Evolutionary conservation across 2,888 invertebrate genomes (phyloP).

Genomic region (Stenoptilia bipunctidactyla): DNA sequence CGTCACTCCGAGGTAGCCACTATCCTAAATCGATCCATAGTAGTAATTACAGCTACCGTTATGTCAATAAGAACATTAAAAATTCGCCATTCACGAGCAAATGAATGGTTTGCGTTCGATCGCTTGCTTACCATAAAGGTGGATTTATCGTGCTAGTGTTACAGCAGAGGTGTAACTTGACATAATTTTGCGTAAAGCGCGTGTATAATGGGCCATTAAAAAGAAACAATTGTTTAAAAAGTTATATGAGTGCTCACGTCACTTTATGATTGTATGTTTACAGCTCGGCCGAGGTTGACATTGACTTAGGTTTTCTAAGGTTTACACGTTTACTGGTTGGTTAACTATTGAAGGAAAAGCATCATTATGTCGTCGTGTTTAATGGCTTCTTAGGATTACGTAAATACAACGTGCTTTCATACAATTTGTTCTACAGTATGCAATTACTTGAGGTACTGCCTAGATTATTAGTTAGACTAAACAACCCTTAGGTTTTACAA

Average conservation of each 20-base stretch:
- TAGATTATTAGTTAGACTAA: too few relatives aligned
- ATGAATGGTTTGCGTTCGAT: constrained; percentile 59
- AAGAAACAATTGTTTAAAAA: constrained; percentile 71
- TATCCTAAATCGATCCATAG: constrained; percentile 54
- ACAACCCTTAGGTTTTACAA: background rate
- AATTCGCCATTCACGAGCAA: constrained; percentile 62
- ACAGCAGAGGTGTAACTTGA: constrained; percentile 67
- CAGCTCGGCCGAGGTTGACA: constrained; percentile 65
- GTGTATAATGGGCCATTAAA: constrained; percentile 69
- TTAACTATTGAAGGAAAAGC: constrained; percentile 42
- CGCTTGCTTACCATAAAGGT: constrained; percentile 62
- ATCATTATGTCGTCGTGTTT: constrained; percentile 13
- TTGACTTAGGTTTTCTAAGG: constrained; percentile 71
- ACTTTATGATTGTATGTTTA: constrained; percentile 69
- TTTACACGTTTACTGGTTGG: constrained; percentile 63
- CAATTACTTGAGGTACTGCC: too few relatives aligned
- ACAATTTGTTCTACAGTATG: background rate
- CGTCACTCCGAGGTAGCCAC: constrained; percentile 56
- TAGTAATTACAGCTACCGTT: constrained; percentile 57
- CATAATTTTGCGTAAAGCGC: constrained; percentile 70
- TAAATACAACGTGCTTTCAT: background rate
- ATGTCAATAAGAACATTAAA: constrained; percentile 66
- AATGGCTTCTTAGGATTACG: background rate
- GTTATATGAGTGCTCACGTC: constrained; percentile 67
- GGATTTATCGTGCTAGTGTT: constrained; percentile 61